Evolutionary conservation across 2,888 invertebrate species (phyloP).

Genomic region (Oligia fasciuncula): DNA sequence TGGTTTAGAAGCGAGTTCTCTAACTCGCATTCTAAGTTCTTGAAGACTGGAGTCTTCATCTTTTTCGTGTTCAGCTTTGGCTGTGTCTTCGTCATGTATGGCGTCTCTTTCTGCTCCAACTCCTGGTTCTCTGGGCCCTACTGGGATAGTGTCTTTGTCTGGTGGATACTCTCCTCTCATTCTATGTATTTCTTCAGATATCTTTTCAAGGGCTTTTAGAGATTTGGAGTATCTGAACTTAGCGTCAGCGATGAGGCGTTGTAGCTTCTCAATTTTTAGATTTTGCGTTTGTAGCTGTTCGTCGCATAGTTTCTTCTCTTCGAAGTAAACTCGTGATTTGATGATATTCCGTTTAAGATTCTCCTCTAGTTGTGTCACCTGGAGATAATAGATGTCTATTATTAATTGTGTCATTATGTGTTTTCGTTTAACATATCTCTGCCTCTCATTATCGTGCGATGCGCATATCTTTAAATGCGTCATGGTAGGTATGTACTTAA

Average conservation of each 20-base stretch:
- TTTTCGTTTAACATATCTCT: conserved; percentile 9
- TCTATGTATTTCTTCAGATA: conserved; percentile 97
- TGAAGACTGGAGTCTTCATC: conserved; percentile 91
- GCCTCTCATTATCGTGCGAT: conserved; percentile 16
- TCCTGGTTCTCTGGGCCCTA: conserved; percentile 92
- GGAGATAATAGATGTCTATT: conserved; percentile 53
- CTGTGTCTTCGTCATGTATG: conserved; percentile 80
- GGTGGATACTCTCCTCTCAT: conserved; percentile 90
- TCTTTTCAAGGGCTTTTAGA: conserved; percentile 95
- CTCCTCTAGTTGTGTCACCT: conserved; percentile 95
- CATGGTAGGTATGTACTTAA: conserved; percentile 23
- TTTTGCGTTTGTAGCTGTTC: conserved; percentile 96
- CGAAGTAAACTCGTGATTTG: conserved; percentile 97
- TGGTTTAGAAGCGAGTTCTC: conserved; percentile 93
- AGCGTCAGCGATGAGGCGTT: conserved; percentile 94
- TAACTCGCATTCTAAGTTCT: conserved; percentile 92
- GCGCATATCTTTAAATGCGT: conserved; percentile 23
- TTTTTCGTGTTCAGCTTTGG: conserved; percentile 74
- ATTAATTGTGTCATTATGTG: conserved; percentile 20
- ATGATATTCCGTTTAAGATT: conserved; percentile 94
- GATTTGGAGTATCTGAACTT: conserved; percentile 95
- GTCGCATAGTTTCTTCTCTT: conserved; percentile 96
- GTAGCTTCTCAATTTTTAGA: conserved; percentile 94
- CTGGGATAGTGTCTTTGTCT: conserved; percentile 85
- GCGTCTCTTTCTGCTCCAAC: conserved; percentile 93